Evolutionary conservation across 2,797 vertebrate species (phyloP), one percentile per base, ranked within the genome.

Genomic region (Hypotaenidia philippensis): DNA sequence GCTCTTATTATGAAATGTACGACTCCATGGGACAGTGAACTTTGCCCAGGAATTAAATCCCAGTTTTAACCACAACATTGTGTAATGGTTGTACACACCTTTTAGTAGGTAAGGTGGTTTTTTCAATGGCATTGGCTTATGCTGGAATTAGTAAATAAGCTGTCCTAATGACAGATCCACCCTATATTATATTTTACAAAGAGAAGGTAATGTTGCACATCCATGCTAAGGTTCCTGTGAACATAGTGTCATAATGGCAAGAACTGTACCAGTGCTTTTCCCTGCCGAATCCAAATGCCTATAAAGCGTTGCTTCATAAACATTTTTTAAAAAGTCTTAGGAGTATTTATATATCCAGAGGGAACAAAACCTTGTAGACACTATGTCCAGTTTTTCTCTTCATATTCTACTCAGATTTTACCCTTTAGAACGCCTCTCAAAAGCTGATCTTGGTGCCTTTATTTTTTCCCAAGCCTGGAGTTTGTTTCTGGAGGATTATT

Each of bases 21-120:
- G 47, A 16, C 87, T 95, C 95, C 88, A 96, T 93, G 94, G 87
- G 94, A 93, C 94, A 69, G 55, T 94, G 97, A 97, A 95, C 97
- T 97, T 97, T 94, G 94, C 96, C 92, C 89, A 70, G 74, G 96
- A 94, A 91, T 49, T 90, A 95, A 96, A 96, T 96, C 93, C 82
- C 78, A 65, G 87, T 93, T 94, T 95, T 97, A 95, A 97, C 95
- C 94, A 89, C 94, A 94, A 74, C 32, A 21, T 96, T 97, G 95
- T 95, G 86, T 95, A 97, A 97, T 21, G 76, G 52, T 71, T 85
- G 83, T 91, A 83, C 86, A 93, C 95, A 96, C 94, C 94, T 97
- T 95, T 87, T 47, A 56, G 63, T 40, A 72, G 92, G 60, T 57
- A 61, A 65, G 60, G 31, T 0, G 0, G 53, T 79, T 87, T 71